A percentile compares a stretch with the other conserved stretches of the same genome.
Conservation (phyloP, 2,113 vertebrate species). For the Syrrhaptes paradoxus region DNA sequence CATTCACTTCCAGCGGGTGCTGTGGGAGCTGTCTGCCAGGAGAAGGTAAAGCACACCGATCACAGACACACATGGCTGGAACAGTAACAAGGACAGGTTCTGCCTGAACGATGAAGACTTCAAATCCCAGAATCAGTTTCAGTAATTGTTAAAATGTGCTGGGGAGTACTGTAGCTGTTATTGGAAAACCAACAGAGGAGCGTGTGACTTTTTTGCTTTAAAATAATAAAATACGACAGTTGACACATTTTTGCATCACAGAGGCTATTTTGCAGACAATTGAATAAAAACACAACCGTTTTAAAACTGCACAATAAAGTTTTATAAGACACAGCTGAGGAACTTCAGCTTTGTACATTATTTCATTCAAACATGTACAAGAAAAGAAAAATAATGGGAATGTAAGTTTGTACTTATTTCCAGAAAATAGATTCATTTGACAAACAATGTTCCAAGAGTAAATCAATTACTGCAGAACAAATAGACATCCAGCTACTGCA, state of each 20-base stretch:
- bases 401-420: conserved; percentile 70
- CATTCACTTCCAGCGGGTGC: neutral
- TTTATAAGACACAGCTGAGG: conserved; percentile 40
- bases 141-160: neutral
- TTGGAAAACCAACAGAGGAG: neutral
- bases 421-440: conserved; percentile 67
- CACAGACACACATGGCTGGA: neutral
- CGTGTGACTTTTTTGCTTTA: neutral
- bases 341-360: conserved; percentile 65
- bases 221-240: neutral
- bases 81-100: neutral
- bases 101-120: neutral
- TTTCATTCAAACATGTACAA: conserved; percentile 71
- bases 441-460: conserved; percentile 33
- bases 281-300: neutral
- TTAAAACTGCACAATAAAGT: conserved; percentile 30
- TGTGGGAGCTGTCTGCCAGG: neutral
- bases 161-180: neutral
- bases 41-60: neutral
- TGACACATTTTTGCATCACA: neutral
- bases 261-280: neutral
- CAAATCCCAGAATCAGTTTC: neutral
- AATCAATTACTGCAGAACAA: conserved; percentile 63
- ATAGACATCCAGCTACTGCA: conserved; percentile 40
- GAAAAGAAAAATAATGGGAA: conserved; percentile 69